Conservation (phyloP, 30 jellyfish, hydroid and myxozoan species). For the Aurelia aurita region DNA sequence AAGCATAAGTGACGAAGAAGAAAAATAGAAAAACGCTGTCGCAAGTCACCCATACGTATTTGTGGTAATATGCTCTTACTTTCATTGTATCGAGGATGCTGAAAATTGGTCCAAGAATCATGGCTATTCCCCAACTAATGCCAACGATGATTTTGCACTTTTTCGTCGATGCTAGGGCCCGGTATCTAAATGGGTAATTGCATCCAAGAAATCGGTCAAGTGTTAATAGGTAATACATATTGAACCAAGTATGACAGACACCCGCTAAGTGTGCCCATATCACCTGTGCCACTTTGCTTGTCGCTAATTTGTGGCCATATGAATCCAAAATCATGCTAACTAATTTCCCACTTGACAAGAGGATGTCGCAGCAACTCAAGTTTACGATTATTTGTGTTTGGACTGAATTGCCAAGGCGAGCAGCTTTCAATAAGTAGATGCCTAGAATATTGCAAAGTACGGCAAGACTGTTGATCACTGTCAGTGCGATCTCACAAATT, state of each 20-base stretch:
- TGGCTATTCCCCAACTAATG: not conserved
- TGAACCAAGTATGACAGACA: not conserved
- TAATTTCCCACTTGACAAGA: not conserved
- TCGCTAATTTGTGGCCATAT: not conserved
- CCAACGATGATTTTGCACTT: not conserved
- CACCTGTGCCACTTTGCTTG: not conserved
- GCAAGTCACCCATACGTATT: conserved; percentile 19
- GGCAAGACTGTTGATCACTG: not conserved
- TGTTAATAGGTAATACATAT: conserved; percentile 18
- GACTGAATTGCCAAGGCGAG: not conserved
- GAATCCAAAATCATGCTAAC: not conserved
- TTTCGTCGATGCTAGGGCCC: not conserved
- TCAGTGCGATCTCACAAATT: too few species aligned
- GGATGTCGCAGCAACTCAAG: not conserved
- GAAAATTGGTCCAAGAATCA: not conserved
- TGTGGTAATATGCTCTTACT: not conserved
- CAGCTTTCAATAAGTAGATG: not conserved
- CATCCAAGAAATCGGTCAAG: conserved; percentile 25
- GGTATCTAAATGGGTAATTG: conserved; percentile 12
- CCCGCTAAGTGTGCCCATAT: not conserved
- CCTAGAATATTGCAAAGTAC: not conserved
- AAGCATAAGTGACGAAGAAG: not conserved
- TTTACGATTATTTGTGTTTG: conserved; percentile 4
- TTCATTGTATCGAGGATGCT: not conserved
- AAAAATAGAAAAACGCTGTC: not conserved